Percentiles rank a stretch among this genome's conserved stretches.
Conservation (phyloP, 2,888 invertebrate species). For the Seira ritae region DNA sequence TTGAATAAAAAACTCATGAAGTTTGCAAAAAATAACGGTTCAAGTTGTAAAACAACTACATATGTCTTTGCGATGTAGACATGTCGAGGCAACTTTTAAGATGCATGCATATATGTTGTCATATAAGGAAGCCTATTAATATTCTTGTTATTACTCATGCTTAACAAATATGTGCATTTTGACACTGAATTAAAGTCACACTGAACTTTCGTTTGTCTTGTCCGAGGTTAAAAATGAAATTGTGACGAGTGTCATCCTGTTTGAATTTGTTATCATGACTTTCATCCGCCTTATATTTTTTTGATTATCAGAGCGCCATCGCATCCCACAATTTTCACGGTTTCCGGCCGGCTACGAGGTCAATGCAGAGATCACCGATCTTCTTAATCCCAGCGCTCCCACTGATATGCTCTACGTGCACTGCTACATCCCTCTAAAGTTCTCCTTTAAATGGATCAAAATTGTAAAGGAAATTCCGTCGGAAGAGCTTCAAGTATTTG, state of each 20-base stretch:
- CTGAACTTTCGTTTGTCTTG: too few species aligned
- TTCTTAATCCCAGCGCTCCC: constrained; percentile 56
- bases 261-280: background rate
- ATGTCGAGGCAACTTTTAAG: too few species aligned
- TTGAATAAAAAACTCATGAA: background rate
- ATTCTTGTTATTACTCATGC: too few species aligned
- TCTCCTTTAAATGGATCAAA: constrained; percentile 70
- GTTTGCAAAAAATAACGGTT: constrained; percentile 1
- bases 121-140: too few species aligned
- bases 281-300: constrained; percentile 20
- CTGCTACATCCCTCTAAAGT: constrained; percentile 69
- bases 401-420: constrained; percentile 62
- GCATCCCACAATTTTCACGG: constrained; percentile 64
- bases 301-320: constrained; percentile 60
- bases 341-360: constrained; percentile 70
- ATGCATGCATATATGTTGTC: too few species aligned
- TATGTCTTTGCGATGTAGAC: too few species aligned
- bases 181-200: too few species aligned
- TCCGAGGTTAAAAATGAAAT: too few species aligned
- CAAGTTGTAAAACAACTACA: constrained; percentile 2
- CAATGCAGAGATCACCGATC: constrained; percentile 67
- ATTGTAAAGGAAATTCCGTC: constrained; percentile 64
- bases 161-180: too few species aligned
- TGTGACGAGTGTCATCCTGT: too few species aligned
- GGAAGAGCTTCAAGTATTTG: constrained; percentile 56